A percentile compares a stretch with the other conserved stretches of the same genome.
phyloP scores from a whole-genome alignment of 1,140 invertebrate species.

The Coelopa frigida region DNA sequence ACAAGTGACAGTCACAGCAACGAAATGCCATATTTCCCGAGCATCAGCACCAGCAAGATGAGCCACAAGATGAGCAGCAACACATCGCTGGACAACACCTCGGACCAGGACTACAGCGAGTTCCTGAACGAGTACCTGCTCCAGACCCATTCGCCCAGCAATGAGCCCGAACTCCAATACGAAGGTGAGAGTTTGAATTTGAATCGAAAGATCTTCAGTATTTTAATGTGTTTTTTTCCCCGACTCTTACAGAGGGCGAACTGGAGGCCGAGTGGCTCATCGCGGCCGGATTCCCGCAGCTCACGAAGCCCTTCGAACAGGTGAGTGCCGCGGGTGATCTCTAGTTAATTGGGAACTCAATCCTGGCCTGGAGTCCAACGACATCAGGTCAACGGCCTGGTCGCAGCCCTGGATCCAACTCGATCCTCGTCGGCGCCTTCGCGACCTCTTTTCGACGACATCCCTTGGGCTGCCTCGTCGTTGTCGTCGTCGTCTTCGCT shows the following conservation, averaged over 20 bases:
- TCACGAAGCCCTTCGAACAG: slow-evolving; percentile 41
- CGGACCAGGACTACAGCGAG: slow-evolving; percentile 39
- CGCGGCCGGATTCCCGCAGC: slow-evolving; percentile 39
- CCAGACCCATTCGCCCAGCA: slow-evolving; percentile 29
- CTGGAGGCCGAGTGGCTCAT: slow-evolving; percentile 42
- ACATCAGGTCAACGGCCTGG: too few relatives aligned
- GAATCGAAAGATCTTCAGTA: slow-evolving; percentile 4
- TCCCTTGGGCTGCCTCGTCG: too few relatives aligned
- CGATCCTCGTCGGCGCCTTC: too few relatives aligned
- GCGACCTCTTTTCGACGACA: too few relatives aligned
- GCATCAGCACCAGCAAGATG: slow-evolving; percentile 12
- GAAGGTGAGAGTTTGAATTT: slow-evolving; percentile 25
- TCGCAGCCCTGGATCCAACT: too few relatives aligned
- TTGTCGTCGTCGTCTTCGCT: too few relatives aligned
- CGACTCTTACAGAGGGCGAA: slow-evolving; percentile 33
- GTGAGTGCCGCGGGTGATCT: too few relatives aligned
- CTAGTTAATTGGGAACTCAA: too few relatives aligned
- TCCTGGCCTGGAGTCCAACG: too few relatives aligned
- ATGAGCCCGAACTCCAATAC: slow-evolving; percentile 36
- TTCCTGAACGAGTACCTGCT: slow-evolving; percentile 41
- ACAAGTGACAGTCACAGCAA: too few relatives aligned
- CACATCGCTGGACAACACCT: slow-evolving; percentile 27
- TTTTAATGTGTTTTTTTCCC: slow-evolving; percentile 1
- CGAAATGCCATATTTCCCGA: slow-evolving; percentile 31
- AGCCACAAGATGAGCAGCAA: slow-evolving; percentile 30